Base-by-base conservation (phyloP, 2,797 vertebrate genomes). In the Austrolebias charrua region DNA sequence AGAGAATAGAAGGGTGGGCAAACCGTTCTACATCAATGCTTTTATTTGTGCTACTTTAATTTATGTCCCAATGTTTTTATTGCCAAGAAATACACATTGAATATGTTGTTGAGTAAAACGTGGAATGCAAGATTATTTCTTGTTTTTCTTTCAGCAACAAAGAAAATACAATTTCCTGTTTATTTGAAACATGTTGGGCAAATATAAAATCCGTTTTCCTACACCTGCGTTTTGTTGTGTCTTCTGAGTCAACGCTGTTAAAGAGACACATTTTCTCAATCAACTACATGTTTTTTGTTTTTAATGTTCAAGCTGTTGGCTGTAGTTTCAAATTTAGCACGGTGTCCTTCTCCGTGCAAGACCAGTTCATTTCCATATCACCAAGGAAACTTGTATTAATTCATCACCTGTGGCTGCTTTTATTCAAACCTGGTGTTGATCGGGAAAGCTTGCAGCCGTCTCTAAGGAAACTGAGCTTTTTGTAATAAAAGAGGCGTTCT, bases 1-100 rank as follows among this genome's bases (percentile, higher is more conserved):
- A 60, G 44, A 90, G 54, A 73, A 91, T 83, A 16, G 88, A 91
- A 4, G 81, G 75, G 92, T 93, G 73, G 0, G 51, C 2, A 45
- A 51, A 62, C 19, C 0, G 0, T 19, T 51, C 14, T 31, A 20
- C 38, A n/a, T 45, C 40, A 28, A 52, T 43, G 8, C 8, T 12
- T 9, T 0, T 52, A 29, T 20, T 44, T 56, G 48, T 40, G 13
- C 33, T 53, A 16, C 11, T 49, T 16, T 1, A 48, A 1, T 48
- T 5, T 11, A 16, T 48, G 12, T 49, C 18, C 15, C 7, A 2
- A 9, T 1, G 1, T 24, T 28, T 3, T 24, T 24, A 42, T 16
- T 10, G 14, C 13, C 10, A 14, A 9, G 14, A 19, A 55, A 43
- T 38, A 38, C 10, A 38, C 35, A 38, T 8, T 38, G 12, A 38